These are phyloP conservation scores for Glyphotaelius pellucidus DNA, from an alignment of 2,888 invertebrate genomes.

Conservation along the genomic window DNA sequence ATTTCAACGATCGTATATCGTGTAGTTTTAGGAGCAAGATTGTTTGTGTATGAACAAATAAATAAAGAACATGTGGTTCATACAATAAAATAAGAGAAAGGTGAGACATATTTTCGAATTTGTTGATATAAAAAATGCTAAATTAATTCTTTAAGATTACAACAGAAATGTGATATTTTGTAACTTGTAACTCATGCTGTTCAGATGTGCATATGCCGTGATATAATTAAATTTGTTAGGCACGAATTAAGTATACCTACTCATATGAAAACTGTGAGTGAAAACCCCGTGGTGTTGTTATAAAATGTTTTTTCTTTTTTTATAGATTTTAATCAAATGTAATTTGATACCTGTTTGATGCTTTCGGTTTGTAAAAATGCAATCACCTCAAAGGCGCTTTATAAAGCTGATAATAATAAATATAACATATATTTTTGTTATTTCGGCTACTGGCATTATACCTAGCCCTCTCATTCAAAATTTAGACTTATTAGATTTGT, in stretches of 20 bases:
- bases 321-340: neutral
- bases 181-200: neutral
- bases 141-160: constrained; percentile 2
- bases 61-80: neutral
- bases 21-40: neutral
- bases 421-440: too few relatives aligned
- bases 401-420: neutral
- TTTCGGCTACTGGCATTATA: too few relatives aligned
- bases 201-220: neutral
- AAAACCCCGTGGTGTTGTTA: neutral
- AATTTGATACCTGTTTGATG: neutral
- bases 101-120: neutral
- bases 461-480: too few relatives aligned
- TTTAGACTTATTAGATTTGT: too few relatives aligned
- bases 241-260: neutral
- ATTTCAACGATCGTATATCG: neutral
- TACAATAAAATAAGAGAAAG: neutral
- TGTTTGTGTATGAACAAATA: neutral
- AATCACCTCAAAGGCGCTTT: neutral
- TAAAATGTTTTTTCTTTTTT: neutral
- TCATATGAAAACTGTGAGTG: neutral
- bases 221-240: neutral
- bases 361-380: too few relatives aligned
- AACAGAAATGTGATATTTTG: neutral
- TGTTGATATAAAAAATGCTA: neutral